Base-by-base conservation (phyloP, 2,113 vertebrate genomes). In the Rhadina sibilatrix region DNA sequence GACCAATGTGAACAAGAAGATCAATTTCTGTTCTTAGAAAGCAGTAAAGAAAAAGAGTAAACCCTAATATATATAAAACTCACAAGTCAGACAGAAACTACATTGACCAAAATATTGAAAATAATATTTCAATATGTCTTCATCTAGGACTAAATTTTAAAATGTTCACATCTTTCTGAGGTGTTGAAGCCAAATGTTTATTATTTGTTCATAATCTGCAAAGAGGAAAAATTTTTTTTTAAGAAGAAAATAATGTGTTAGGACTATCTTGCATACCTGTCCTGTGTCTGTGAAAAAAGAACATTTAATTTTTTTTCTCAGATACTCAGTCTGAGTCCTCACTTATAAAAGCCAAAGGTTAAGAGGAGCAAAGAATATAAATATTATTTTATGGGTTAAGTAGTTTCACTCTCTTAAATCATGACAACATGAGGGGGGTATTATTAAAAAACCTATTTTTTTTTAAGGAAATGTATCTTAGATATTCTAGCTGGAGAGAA, bases 301-400 rank as follows among this genome's bases (percentile, higher is more conserved):
- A 92, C 6, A 77, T 83, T 57, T 65, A 35, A 35, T 35, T 57
- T 92, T 3, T 80, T 52, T 76, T 90, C 77, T 85, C 63, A 90
- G 56, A 68, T 52, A 56, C 15, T 91, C 28, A 66, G 33, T 66
- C n/a, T 63, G 66, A 71, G 33, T 46, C 18, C 11, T 76, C 37
- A 57, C 30, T 61, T 61, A 10, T 6, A 68, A 95, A 95, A 83
- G n/a, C 14, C 59, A 83, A 88, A 81, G 18, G 30, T 89, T 57
- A 91, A 15, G n/a, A 90, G 38, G 77, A 86, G 77, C 46, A 89
- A 88, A 83, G 72, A 71, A 72, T 28, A 80, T 31, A 85, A 88
- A 83, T 53, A 86, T 40, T 79, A 71, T 85, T 80, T 86, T 64
- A 77, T 59, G 19, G 7, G 12, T 86, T 70, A 79, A 46, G 5